Evolutionary conservation across 2,113 vertebrate species (phyloP), one percentile per base, ranked within the genome.

Genomic region (human): DNA sequence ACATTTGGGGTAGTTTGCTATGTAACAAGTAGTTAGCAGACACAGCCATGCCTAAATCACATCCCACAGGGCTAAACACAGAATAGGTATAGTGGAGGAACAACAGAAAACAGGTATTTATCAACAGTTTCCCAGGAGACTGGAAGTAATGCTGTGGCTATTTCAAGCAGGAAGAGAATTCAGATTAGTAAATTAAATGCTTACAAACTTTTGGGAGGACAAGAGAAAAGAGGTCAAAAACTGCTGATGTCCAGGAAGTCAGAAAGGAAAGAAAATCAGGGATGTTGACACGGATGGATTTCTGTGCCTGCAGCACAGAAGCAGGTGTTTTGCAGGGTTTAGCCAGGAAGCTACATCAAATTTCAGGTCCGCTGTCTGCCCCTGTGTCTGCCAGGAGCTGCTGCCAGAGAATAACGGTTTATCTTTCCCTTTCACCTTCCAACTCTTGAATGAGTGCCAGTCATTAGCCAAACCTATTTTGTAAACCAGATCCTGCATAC

Each of bases 151-250:
- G 22, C 14, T 3, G 27, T 64, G 59, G 30, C 22, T 73, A 38
- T 84, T 96, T 82, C 70, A 90, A 88, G 20, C 40, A 79, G 40
- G 8, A 91, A 92, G 68, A 73, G 4, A 85, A 94, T 89, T 78
- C 66, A 70, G 40, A 72, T 14, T 3, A 52, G 14, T 89, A 61
- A 90, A 68, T n/a, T 91, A 97, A 86, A 72, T 72, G 14, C 57
- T 81, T 76, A 70, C 11, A 32, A 78, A 78, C 6, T 57, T 96
- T 80, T 52, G 17, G 9, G 88, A 96, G 2, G 25, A 84, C 7
- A 23, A 9, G 23, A 23, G 30, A 23, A 59, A 10, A 90, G 88
- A 70, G 6, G 17, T 50, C 70, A 66, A 66, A 93, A 27, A 87
- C 23, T 66, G 10, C 45, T 43, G 79, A 48, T 20, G 73, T 88